phyloP scores from a whole-genome alignment of 1,140 invertebrate species.

The Camponotus vicinus region DNA sequence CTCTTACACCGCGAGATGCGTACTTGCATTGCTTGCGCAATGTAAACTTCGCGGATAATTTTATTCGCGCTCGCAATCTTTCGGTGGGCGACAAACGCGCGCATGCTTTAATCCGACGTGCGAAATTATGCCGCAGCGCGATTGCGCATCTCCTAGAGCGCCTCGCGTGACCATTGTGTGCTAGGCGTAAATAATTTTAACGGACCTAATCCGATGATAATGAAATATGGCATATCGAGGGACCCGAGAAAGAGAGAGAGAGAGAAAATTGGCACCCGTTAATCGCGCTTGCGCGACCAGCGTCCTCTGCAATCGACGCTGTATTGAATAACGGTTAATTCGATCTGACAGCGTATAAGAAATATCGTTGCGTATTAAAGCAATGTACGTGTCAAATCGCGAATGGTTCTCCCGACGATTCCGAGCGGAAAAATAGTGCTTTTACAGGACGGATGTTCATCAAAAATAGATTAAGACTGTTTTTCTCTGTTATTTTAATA shows the following conservation, averaged over 20 bases:
- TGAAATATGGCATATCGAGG: conserved; percentile 55
- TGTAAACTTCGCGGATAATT: conserved; percentile 44
- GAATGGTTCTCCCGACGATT: conserved; percentile 14
- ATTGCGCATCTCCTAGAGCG: conserved; percentile 24
- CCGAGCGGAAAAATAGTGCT: not conserved
- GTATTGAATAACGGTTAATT: conserved; percentile 53
- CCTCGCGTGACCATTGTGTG: conserved; percentile 61
- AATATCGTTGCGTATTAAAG: conserved; percentile 44
- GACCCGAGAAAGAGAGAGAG: conserved; percentile 26
- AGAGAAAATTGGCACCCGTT: conserved; percentile 42
- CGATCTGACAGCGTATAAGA: conserved; percentile 40
- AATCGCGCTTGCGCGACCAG: conserved; percentile 46
- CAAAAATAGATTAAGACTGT: not conserved
- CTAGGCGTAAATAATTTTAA: conserved; percentile 58
- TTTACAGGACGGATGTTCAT: not conserved
- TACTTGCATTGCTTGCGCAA: too few species aligned
- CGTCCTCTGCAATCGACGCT: conserved; percentile 36
- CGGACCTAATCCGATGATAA: conserved; percentile 59
- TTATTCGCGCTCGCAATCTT: conserved; percentile 46
- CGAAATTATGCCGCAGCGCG: conserved; percentile 47
- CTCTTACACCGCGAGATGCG: not conserved
- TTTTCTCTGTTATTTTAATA: not conserved
- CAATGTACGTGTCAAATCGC: conserved; percentile 43
- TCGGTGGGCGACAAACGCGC: conserved; percentile 28
- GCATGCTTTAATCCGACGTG: conserved; percentile 49